Evolutionary conservation across 2,888 invertebrate species (phyloP).

Genomic region (Clitarchus hookeri): DNA sequence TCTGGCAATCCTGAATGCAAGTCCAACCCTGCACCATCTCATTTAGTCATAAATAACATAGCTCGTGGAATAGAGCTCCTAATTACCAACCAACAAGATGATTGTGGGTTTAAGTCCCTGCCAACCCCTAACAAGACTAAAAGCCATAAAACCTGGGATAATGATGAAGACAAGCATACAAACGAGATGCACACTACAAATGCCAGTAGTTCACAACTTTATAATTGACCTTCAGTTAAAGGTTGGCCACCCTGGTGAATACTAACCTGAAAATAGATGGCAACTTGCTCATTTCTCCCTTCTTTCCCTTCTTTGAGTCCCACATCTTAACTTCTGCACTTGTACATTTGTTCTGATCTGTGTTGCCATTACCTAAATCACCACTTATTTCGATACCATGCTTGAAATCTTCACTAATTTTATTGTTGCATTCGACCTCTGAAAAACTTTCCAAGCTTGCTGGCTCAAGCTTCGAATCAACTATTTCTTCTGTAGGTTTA

Average conservation of each 20-base stretch:
- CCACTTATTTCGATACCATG: slow-evolving; percentile 15
- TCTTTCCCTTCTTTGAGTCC: background rate
- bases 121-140: background rate
- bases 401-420: background rate
- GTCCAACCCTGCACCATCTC: too few relatives aligned
- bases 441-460: background rate
- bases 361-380: slow-evolving; percentile 17
- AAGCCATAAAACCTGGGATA: too few relatives aligned
- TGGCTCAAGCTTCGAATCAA: background rate
- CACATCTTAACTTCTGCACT: slow-evolving; percentile 22
- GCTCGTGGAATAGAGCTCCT: too few relatives aligned
- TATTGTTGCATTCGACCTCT: background rate
- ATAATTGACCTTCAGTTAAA: too few relatives aligned
- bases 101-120: background rate
- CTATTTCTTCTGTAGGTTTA: background rate
- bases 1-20: too few relatives aligned
- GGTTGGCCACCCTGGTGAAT: background rate
- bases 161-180: too few relatives aligned
- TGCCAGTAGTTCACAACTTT: too few relatives aligned
- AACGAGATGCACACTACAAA: too few relatives aligned
- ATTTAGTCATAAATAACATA: too few relatives aligned
- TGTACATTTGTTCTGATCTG: slow-evolving; percentile 18
- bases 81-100: too few relatives aligned
- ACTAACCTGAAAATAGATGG: slow-evolving; percentile 35
- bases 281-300: slow-evolving; percentile 26